Conservation (phyloP, 2,113 vertebrate species). For the Gambusia holbrooki region DNA sequence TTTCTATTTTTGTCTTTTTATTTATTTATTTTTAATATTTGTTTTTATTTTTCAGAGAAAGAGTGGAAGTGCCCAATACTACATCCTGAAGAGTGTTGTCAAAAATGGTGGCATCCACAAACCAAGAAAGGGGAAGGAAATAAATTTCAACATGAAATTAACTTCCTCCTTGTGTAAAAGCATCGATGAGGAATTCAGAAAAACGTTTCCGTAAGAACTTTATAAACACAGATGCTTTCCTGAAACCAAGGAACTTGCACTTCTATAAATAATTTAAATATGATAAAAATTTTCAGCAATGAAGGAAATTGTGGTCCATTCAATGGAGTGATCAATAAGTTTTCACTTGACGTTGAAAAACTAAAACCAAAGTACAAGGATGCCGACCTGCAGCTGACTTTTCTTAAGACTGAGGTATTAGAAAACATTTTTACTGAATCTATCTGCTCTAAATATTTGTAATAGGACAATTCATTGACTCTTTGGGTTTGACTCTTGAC, state of each 20-base stretch:
- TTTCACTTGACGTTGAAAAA: constrained; percentile 41
- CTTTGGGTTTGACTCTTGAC: not conserved
- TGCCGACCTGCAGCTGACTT: constrained; percentile 26
- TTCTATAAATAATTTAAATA: not conserved
- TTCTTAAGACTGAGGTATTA: constrained; percentile 31
- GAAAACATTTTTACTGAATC: too few species aligned
- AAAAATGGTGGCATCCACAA: constrained; percentile 15
- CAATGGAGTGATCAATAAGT: constrained; percentile 3
- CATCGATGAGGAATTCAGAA: constrained; percentile 56
- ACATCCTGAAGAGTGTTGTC: constrained; percentile 1
- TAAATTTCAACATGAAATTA: constrained; percentile 37
- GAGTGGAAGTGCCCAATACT: not conserved
- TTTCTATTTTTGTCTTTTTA: not conserved
- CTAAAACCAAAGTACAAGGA: constrained; percentile 16
- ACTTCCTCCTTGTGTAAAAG: constrained; percentile 30
- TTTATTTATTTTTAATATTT: not conserved
- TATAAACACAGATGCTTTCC: not conserved
- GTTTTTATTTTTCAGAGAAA: not conserved
- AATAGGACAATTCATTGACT: not conserved
- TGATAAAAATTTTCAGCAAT: constrained; percentile 45
- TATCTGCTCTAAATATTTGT: not conserved
- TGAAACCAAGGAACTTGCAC: not conserved
- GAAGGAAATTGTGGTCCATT: constrained; percentile 14
- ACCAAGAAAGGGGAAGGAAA: not conserved
- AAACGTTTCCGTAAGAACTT: constrained; percentile 49